Percentiles rank a stretch among this genome's conserved stretches.
phyloP scores from a whole-genome alignment of 2,797 vertebrate genomes.

The Chaetodon trifasciatus region DNA sequence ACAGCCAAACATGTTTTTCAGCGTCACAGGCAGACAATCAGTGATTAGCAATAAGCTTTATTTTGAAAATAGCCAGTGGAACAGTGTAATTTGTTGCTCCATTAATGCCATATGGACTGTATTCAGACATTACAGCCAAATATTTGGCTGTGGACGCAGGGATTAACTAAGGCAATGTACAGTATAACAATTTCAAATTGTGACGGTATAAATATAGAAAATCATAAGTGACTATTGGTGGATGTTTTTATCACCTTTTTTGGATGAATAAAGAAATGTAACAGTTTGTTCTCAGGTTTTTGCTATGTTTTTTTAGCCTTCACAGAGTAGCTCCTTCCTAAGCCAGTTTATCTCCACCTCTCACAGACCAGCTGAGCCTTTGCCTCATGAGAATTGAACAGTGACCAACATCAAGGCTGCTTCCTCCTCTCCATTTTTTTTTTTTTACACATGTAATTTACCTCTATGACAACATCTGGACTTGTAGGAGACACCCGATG shows the following conservation, averaged over 20 bases:
- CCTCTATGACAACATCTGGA: neutral
- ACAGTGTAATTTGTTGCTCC: neutral
- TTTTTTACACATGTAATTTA: neutral
- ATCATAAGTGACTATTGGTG: neutral
- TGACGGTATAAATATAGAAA: neutral
- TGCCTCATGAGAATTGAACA: constrained; percentile 10
- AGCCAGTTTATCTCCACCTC: neutral
- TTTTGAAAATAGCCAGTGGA: neutral
- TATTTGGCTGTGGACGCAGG: neutral
- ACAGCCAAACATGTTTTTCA: neutral
- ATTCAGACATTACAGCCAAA: neutral
- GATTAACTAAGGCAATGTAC: neutral
- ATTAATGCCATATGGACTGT: neutral
- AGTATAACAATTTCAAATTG: neutral
- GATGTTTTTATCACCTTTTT: neutral
- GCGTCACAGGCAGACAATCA: neutral
- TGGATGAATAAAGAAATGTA: neutral
- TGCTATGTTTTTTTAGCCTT: neutral
- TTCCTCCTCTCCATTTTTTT: neutral
- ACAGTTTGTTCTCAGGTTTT: neutral
- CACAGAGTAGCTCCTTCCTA: neutral
- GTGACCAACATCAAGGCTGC: constrained; percentile 23
- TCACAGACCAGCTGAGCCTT: constrained; percentile 14
- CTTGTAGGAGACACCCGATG: constrained; percentile 1
- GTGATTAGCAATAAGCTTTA: neutral